These are phyloP conservation scores for Pomatorhinus ruficollis DNA, from an alignment of 2,113 vertebrate species.

Conservation along the genomic window DNA sequence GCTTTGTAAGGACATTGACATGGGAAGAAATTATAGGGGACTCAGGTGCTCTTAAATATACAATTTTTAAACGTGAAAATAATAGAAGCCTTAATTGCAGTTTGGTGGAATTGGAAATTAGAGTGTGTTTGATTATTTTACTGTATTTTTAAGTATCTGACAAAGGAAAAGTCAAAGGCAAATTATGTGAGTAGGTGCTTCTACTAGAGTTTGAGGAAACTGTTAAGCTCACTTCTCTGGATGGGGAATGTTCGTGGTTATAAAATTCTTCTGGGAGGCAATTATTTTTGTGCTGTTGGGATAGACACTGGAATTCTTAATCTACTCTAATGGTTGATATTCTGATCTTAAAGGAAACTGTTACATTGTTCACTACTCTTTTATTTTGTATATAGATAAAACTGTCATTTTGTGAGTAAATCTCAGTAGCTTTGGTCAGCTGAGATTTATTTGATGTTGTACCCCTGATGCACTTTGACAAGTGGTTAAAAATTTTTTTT, in stretches of 20 bases:
- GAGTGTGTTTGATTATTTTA: neutral
- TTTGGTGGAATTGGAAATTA: neutral
- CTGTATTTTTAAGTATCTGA: neutral
- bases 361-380: neutral
- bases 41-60: neutral
- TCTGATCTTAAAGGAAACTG: neutral
- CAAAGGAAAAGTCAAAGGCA: neutral
- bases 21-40: neutral
- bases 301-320: neutral
- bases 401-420: neutral
- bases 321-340: neutral
- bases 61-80: neutral
- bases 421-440: neutral
- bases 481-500: neutral
- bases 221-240: neutral
- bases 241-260: neutral
- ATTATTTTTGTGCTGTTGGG: neutral
- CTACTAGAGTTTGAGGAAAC: neutral
- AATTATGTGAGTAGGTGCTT: neutral
- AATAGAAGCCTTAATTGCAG: neutral
- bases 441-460: neutral
- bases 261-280: neutral
- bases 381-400: neutral
- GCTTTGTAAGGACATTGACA: neutral
- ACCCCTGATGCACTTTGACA: neutral